Base-by-base conservation (phyloP, 2,113 vertebrate genomes). In the Tachysurus fulvidraco region DNA sequence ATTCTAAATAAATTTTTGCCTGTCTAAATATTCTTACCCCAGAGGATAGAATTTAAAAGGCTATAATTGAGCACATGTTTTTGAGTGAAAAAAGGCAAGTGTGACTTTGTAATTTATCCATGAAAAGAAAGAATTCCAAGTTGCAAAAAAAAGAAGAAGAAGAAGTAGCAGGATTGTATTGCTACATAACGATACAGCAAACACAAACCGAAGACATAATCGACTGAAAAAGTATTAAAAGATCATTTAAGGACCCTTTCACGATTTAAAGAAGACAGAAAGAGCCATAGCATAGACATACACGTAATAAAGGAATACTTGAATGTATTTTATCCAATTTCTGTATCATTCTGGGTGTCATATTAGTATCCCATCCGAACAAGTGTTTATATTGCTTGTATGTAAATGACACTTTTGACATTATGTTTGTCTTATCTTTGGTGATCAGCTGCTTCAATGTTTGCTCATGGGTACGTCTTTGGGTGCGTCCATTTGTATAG, bases 401-500 rank as follows among this genome's bases (percentile, higher is more conserved):
- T 86, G 83, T 84, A 67, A 88, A 74, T 90, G 91, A 93, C 91
- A 90, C 87, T 28, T 89, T 91, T 93, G 92, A 93, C 91, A 92
- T 92, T 93, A 89, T 91, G 89, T 71, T 86, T 86, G 87, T 87
- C 90, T 91, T 89, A 90, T 84, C 89, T 83, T 88, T 90, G 89
- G 91, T 89, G 86, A 89, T 89, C 23, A 46, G 17, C 73, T 90
- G 91, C 92, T 91, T 92, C 92, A 89, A 89, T 92, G 91, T 91
- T 91, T 91, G 90, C n/a, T 81, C 89, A 90, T 90, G 91, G 89
- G 71, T 64, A 91, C 84, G 91, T 93, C 92, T 88, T 93, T 95
- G 91, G 89, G 71, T 64, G 90, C 85, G 91, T 93, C 92, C 89
- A 93, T 95, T 92, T 94, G 91, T 89, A 83, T 92, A 93, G 91